Base-by-base conservation (phyloP, 2,113 vertebrate species). In the Halichoeres trimaculatus region DNA sequence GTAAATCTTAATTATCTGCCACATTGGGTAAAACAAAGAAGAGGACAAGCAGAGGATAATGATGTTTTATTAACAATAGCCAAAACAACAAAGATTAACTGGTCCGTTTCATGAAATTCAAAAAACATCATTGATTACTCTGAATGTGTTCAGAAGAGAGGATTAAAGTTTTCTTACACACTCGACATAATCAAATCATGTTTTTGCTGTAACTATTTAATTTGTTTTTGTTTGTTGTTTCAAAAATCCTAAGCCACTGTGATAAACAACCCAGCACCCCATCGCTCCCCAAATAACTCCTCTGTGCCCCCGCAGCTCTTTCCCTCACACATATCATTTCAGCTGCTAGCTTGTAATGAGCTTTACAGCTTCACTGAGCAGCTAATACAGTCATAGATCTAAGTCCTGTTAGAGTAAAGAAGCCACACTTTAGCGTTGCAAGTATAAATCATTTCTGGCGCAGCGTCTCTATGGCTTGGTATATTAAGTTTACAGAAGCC, bases 401-500 rank as follows among this genome's bases (percentile, higher is more conserved):
- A 20, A 26, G 19, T 66, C 4, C 45, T 8, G 7, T 45, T 41
- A 20, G 16, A 41, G n/a, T 19, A 23, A 4, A 36, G 0, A 35
- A 57, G n/a, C 24, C 38, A 43, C 48, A 47, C n/a, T 56, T 59
- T 38, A 45, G 22, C 24, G 41, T 47, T 41, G 22, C 26, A 35
- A 51, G 57, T 30, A 20, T 75, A 45, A 12, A 62, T 63, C 10
- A 20, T 53, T 14, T 50, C 20, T 60, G 57, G 45, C 53, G 68
- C 34, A 24, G 47, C 48, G 51, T 35, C 35, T 30, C 14, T 16
- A 4, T 1, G 19, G 20, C 64, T 74, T 43, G 6, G 35, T 66
- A 10, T 48, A 58, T 69, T 64, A 22, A 60, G 61, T 60, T 65
- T 56, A n/a, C 40, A 36, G 16, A 40, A 19, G 24, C 52, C 60